A percentile compares a stretch with the other conserved stretches of the same genome.
phyloP scores from a whole-genome alignment of 2,797 vertebrate species.

The Cossypha dichroa region DNA sequence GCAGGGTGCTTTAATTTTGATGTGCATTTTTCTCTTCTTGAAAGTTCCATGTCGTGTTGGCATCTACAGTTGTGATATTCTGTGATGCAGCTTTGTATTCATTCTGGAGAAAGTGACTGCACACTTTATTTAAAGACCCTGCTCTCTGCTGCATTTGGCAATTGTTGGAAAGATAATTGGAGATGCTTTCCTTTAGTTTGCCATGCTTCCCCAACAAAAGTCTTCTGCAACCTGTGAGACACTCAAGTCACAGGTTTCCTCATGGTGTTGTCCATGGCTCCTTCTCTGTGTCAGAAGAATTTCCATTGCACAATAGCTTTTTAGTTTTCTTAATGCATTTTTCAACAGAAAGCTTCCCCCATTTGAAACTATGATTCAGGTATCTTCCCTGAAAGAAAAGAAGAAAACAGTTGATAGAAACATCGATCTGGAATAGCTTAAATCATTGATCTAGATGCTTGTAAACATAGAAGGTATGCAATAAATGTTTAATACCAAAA shows the following conservation, averaged over 20 bases:
- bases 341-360: not conserved
- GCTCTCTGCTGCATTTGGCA: not conserved
- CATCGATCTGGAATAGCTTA: not conserved
- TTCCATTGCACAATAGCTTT: not conserved
- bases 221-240: not conserved
- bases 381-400: not conserved
- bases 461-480: not conserved
- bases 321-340: not conserved
- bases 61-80: not conserved
- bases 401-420: not conserved
- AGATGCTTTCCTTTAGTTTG: not conserved
- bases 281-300: not conserved
- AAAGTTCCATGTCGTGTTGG: not conserved
- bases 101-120: not conserved
- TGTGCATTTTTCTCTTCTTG: not conserved
- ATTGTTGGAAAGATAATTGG: not conserved
- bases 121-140: not conserved
- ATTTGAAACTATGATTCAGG: not conserved
- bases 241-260: not conserved
- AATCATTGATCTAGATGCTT: not conserved
- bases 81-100: not conserved
- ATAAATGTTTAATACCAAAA: conserved; percentile 15
- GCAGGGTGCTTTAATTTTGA: not conserved
- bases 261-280: not conserved
- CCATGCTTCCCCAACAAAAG: not conserved